Evolutionary conservation across 2,113 vertebrate species (phyloP), one percentile per base, ranked within the genome.

Genomic region (Fukomys damarensis): DNA sequence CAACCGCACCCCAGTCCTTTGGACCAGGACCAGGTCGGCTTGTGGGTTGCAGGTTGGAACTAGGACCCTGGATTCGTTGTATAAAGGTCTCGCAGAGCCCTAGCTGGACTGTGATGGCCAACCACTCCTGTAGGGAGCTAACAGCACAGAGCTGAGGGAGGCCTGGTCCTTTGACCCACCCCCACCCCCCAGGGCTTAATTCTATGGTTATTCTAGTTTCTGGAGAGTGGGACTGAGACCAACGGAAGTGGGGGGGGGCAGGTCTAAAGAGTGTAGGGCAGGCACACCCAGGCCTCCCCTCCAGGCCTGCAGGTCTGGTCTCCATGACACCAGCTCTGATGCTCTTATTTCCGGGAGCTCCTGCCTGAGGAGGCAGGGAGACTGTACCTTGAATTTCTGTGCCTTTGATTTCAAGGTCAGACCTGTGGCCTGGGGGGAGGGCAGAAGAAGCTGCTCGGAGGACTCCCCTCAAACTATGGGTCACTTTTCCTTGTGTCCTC

Each of bases 341-440:
- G 74, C 12, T 24, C 32, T 70, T 52, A 65, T 30, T 61, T 86
- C 87, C 38, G 12, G 65, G 43, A 30, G 35, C 79, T 41, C 83
- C 20, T 4, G 24, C 35, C 41, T 0, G 1, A 28, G 22, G 2
- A 9, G 68, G 12, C 19, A 46, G 66, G 52, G 56, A 12, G 20
- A 43, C 12, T 0, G 16, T 19, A 7, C 17, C 59, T 32, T 28
- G 28, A 65, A 52, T 72, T 86, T 96, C 58, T 90, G 80, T 87
- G 59, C 26, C 43, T 95, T 96, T 86, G 68, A 80, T 87, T 19
- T 96, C 93, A 95, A 96, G 91, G 96, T 94, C 70, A 56, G 46
- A 88, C n/a, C 24, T 68, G n/a, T 24, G 72, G 16, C 24, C 22
- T 6, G 32, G n/a, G n/a, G 17, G 28, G 68, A 83, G 35, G 41